Conservation (phyloP, 2,888 invertebrate genomes). For the Allacma fusca region DNA sequence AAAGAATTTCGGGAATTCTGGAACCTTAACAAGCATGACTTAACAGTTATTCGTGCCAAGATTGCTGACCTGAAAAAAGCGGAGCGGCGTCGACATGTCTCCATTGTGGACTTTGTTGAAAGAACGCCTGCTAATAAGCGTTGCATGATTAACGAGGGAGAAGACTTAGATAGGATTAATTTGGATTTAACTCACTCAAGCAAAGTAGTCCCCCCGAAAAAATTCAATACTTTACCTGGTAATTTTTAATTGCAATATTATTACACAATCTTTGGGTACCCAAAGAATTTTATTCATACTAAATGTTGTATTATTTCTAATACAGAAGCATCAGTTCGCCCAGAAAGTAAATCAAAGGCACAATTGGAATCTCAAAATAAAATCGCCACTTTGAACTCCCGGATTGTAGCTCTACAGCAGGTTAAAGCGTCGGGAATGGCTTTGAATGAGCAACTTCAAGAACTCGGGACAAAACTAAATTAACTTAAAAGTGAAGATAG, state of each 20-base stretch:
- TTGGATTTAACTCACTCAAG: background rate
- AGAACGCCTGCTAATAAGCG: background rate
- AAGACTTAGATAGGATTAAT: background rate
- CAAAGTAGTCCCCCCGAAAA: background rate
- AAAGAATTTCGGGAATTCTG: background rate
- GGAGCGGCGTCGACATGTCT: background rate
- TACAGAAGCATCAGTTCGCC: too few species aligned
- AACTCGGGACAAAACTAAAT: background rate
- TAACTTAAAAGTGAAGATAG: background rate
- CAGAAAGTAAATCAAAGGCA: too few species aligned
- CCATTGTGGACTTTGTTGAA: too few species aligned
- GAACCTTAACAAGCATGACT: background rate
- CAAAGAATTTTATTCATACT: too few species aligned
- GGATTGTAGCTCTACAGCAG: background rate
- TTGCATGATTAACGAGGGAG: background rate
- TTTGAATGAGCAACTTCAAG: background rate
- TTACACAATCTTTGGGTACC: too few species aligned
- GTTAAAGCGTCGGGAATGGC: background rate
- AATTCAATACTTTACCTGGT: too few species aligned
- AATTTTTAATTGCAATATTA: too few species aligned
- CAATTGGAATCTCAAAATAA: too few species aligned
- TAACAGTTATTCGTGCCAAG: background rate
- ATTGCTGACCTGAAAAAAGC: background rate
- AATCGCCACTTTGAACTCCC: too few species aligned
- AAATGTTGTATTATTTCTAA: too few species aligned